Conservation (phyloP, 2,797 vertebrate species). For the Alauda arvensis region DNA sequence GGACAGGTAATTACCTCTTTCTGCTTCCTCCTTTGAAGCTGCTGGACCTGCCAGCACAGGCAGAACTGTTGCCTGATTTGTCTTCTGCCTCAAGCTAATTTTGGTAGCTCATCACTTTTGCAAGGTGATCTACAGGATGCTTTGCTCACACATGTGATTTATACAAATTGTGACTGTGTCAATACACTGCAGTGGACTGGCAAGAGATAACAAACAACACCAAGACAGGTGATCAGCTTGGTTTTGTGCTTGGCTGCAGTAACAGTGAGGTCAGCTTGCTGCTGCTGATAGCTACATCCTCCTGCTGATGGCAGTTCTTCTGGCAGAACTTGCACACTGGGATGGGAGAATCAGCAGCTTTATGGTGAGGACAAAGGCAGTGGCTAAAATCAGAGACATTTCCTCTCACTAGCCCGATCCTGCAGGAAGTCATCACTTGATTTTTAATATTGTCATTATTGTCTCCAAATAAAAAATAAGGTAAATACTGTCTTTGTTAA, state of each 20-base stretch:
- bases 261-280: not conserved
- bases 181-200: not conserved
- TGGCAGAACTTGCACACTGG: not conserved
- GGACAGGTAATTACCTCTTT: not conserved
- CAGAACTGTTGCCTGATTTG: not conserved
- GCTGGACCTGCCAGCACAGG: not conserved
- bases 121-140: not conserved
- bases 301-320: not conserved
- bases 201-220: not conserved
- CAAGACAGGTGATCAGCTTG: not conserved
- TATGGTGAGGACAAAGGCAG: not conserved
- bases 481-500: not conserved
- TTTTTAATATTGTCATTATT: not conserved
- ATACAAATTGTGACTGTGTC: not conserved
- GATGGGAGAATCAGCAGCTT: not conserved
- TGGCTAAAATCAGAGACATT: not conserved
- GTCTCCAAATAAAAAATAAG: not conserved
- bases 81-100: not conserved
- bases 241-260: not conserved
- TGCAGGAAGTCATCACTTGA: not conserved
- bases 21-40: not conserved
- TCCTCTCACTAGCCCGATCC: not conserved
- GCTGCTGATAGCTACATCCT: not conserved
- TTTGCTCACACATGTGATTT: accelerated
- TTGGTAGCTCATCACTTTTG: not conserved